Conservation (phyloP, 2,797 vertebrate species). For the Rhinella marina region DNA sequence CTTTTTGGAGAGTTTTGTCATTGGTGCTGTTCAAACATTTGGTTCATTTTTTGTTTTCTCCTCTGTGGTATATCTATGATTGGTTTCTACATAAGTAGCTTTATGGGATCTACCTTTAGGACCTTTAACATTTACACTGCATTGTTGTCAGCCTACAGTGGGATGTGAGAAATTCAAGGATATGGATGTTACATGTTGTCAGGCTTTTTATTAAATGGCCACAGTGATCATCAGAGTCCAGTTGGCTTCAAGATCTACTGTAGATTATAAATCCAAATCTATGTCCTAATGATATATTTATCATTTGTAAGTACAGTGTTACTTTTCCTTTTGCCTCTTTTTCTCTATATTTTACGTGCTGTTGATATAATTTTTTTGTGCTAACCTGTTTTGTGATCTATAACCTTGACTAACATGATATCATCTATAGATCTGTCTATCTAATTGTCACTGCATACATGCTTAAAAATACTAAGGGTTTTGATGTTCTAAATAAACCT, state of each 20-base stretch:
- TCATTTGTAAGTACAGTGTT: neutral
- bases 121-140: neutral
- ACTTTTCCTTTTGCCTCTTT: neutral
- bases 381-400: neutral
- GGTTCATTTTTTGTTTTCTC: too few species aligned
- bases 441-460: neutral
- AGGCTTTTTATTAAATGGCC: too few species aligned
- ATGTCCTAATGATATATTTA: neutral
- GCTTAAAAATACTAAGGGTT: neutral
- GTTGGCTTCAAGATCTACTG: too few species aligned
- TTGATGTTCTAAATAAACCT: neutral
- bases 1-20: too few species aligned
- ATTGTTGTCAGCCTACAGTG: neutral
- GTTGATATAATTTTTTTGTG: neutral
- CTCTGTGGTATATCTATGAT: too few species aligned
- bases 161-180: neutral
- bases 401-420: neutral
- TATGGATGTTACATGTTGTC: neutral
- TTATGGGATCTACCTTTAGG: neutral
- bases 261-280: too few species aligned
- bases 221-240: too few species aligned
- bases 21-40: too few species aligned
- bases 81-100: too few species aligned
- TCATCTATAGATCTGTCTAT: neutral
- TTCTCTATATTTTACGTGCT: neutral